Evolutionary conservation across 53 echinoderm and acorn worm genomes (phyloP).

Genomic region (Crossaster papposus): DNA sequence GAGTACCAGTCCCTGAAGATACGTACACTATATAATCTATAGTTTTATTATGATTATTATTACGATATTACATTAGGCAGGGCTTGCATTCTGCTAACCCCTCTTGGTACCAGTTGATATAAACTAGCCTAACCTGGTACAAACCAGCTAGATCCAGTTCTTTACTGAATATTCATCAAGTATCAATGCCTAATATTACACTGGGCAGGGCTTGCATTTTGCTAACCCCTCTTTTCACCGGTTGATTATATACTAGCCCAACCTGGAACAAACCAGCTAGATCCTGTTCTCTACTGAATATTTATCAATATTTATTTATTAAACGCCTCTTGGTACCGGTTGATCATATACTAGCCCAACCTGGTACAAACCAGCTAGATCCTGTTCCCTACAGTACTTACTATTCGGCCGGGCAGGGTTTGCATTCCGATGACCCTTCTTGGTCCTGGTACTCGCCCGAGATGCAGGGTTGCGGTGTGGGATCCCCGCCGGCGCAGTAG

Average conservation of each 20-base stretch:
- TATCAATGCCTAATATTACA: too few relatives aligned
- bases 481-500: conserved; percentile 78
- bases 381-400: conserved; percentile 60
- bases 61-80: conserved; percentile 81
- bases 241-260: not conserved
- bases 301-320: conserved; percentile 66
- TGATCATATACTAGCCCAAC: too few relatives aligned
- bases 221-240: conserved; percentile 80
- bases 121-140: not conserved
- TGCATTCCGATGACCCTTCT: conserved; percentile 77
- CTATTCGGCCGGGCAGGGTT: conserved; percentile 77
- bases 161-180: not conserved
- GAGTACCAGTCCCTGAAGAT: too few relatives aligned
- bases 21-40: too few relatives aligned
- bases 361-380: not conserved
- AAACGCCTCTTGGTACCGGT: conserved; percentile 80
- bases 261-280: not conserved
- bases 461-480: conserved; percentile 77
- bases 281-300: not conserved
- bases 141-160: not conserved
- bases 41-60: too few relatives aligned
- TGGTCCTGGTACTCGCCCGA: conserved; percentile 95
- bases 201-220: conserved; percentile 77
- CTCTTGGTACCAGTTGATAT: conserved; percentile 73
- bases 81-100: conserved; percentile 78